These are phyloP conservation scores for Callipepla californica DNA, from an alignment of 2,113 vertebrate species.

Conservation along the genomic window DNA sequence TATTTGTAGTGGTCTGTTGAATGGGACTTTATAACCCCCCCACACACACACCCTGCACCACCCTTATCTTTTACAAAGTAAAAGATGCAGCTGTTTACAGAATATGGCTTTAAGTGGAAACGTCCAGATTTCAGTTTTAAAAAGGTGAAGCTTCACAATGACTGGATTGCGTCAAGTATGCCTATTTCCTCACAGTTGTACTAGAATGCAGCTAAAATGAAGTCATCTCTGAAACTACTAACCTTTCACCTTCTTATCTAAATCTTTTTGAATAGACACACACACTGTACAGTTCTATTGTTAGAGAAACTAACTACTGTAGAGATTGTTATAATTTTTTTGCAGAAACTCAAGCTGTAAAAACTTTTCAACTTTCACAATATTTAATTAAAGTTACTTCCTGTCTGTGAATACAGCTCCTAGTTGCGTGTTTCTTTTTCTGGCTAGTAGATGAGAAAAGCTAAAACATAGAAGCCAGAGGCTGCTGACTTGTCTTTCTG, in stretches of 20 bases:
- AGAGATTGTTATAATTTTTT: slow-evolving; percentile 99
- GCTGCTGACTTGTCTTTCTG: neutral
- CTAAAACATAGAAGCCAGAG: neutral
- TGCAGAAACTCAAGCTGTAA: slow-evolving; percentile 98
- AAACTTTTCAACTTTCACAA: slow-evolving; percentile 99
- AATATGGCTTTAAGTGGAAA: slow-evolving; percentile 86
- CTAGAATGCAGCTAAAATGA: slow-evolving; percentile 80
- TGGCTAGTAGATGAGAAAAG: neutral
- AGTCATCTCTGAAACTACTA: slow-evolving; percentile 86
- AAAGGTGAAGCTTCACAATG: slow-evolving; percentile 78
- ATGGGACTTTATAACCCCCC: slow-evolving; percentile 62
- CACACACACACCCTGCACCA: neutral
- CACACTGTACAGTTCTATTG: slow-evolving; percentile 98
- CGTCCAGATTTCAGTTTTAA: slow-evolving; percentile 74
- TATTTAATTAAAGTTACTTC: slow-evolving; percentile 99
- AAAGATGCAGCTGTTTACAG: slow-evolving; percentile 79
- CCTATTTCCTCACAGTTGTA: slow-evolving; percentile 78
- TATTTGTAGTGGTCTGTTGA: slow-evolving; percentile 70
- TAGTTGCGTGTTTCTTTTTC: slow-evolving; percentile 79
- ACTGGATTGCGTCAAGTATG: slow-evolving; percentile 76
- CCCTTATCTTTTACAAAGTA: slow-evolving; percentile 66
- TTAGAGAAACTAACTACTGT: slow-evolving; percentile 96
- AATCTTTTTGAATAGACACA: slow-evolving; percentile 92
- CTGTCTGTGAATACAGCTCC: slow-evolving; percentile 91
- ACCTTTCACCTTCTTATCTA: slow-evolving; percentile 89